Evolutionary conservation across 2,797 vertebrate genomes (phyloP).

Genomic region (Ctenochaetus hawaiiensis): DNA sequence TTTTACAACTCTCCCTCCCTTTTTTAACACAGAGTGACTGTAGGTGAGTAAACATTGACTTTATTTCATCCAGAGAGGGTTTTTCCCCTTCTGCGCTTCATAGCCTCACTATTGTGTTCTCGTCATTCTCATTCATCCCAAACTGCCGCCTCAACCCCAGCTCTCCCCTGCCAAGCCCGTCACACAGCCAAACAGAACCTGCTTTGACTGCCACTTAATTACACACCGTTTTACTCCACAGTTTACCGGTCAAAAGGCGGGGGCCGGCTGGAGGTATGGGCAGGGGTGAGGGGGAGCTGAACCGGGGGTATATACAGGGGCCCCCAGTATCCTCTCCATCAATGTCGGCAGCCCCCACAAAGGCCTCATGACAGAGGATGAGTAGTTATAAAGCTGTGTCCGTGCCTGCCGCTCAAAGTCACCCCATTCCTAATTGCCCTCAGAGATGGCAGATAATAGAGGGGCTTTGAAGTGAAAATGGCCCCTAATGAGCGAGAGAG

Average conservation of each 20-base stretch:
- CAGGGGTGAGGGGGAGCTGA: conserved; percentile 14
- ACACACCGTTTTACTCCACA: conserved; percentile 92
- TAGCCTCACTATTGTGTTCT: conserved; percentile 85
- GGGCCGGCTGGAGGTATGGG: conserved; percentile 75
- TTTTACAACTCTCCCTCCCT: conserved; percentile 51
- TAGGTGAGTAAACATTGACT: conserved; percentile 77
- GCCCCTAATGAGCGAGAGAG: conserved; percentile 87
- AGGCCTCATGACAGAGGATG: conserved; percentile 89
- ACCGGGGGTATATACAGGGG: conserved; percentile 17
- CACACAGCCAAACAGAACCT: conserved; percentile 90
- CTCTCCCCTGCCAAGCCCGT: conserved; percentile 84
- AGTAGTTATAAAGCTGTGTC: conserved; percentile 89
- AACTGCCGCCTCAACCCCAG: conserved; percentile 70
- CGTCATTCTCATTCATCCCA: conserved; percentile 86
- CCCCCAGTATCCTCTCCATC: conserved; percentile 90
- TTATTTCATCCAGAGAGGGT: conserved; percentile 67
- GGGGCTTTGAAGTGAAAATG: conserved; percentile 93
- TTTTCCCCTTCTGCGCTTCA: conserved; percentile 75
- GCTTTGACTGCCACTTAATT: conserved; percentile 95
- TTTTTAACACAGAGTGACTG: conserved; percentile 34
- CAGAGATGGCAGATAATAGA: conserved; percentile 93
- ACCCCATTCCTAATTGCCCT: conserved; percentile 94
- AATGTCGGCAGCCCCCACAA: conserved; percentile 89
- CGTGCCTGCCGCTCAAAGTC: conserved; percentile 91
- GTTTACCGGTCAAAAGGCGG: conserved; percentile 91